Percentiles rank a stretch among this genome's conserved stretches.
These are phyloP conservation scores for Lepus timidus DNA, from an alignment of 2,113 vertebrate species.

Conservation along the genomic window DNA sequence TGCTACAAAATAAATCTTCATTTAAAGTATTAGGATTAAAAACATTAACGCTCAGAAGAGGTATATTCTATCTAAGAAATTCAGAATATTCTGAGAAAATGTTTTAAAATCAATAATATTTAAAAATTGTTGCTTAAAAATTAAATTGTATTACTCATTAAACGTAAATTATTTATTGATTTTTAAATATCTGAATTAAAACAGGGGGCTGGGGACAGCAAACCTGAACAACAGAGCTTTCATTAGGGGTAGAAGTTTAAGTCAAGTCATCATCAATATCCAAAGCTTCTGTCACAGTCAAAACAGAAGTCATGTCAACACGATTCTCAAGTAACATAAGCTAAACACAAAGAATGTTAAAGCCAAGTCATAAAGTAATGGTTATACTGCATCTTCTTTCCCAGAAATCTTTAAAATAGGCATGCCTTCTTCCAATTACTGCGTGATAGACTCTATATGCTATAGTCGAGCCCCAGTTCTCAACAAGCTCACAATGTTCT, in stretches of 20 bases:
- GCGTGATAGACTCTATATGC: no score
- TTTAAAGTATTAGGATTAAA: not conserved
- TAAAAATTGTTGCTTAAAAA: no score
- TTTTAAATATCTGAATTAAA: no score
- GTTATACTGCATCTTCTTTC: not conserved
- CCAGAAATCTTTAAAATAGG: not conserved
- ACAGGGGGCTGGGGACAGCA: rapidly evolving
- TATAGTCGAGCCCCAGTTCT: not conserved
- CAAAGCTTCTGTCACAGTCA: not conserved
- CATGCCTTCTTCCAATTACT: not conserved
- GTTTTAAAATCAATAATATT: not conserved
- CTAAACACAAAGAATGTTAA: not conserved
- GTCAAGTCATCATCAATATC: not conserved
- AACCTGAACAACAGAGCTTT: not conserved
- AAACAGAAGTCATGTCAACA: not conserved
- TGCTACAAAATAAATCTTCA: not conserved
- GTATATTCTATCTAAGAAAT: not conserved
- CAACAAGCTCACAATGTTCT: not conserved
- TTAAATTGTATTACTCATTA: no score
- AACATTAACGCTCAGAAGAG: not conserved
- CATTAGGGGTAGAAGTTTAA: not conserved
- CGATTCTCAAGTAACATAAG: not conserved
- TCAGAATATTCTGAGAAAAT: not conserved
- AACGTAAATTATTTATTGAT: no score
- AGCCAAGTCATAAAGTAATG: not conserved